Base-by-base conservation (phyloP, 2,888 invertebrate genomes). In the Ommatoiulus sabulosus region DNA sequence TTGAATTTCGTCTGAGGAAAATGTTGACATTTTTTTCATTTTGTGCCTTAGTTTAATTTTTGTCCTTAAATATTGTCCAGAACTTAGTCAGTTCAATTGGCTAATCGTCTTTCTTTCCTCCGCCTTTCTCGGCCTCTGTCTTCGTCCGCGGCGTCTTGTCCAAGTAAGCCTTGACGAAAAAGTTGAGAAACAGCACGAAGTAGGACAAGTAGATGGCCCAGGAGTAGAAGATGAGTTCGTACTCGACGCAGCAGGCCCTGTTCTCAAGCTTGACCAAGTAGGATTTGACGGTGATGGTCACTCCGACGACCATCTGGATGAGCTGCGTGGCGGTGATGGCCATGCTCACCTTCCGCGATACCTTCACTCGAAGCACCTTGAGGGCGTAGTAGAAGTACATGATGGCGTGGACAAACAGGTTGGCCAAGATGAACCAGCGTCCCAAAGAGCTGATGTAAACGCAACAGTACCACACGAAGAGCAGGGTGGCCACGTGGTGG, bases 161-260 rank as follows among this genome's bases (percentile, higher is more conserved):
- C 89, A 98, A 93, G 93, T 98, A 98, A 72, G 97, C 95, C 92
- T 97, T 97, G 94, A 96, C 97, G 94, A 98, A 98, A 95, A 98
- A 98, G 92, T 96, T 95, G 44, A 97, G 97, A 93, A 98, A 98
- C 10, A 98, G 94, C 63, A 98, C 96, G 93, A 98, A 97, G 93
- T 98, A 98, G 90, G 97, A 97, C 92, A 97, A 96, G 93, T 98
- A 98, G 97, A 98, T 98, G 87, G 97, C 95, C 92, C 97, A 95
- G 17, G 97, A 97, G 84, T 97, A 94, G 92, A 96, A 96, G 90
- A 97, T 96, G 93, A 97, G 97, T 91, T 96, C 95, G 90, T 95
- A 94, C 90, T 97, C 96, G 91, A 97, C 96, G 93, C 96, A 95
- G 93, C 97, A 98, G 90, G 96, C 95, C 91, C 94, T 94, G 15